These are phyloP conservation scores for Tachina lurida DNA, from an alignment of 2,888 invertebrate species.

Conservation along the genomic window DNA sequence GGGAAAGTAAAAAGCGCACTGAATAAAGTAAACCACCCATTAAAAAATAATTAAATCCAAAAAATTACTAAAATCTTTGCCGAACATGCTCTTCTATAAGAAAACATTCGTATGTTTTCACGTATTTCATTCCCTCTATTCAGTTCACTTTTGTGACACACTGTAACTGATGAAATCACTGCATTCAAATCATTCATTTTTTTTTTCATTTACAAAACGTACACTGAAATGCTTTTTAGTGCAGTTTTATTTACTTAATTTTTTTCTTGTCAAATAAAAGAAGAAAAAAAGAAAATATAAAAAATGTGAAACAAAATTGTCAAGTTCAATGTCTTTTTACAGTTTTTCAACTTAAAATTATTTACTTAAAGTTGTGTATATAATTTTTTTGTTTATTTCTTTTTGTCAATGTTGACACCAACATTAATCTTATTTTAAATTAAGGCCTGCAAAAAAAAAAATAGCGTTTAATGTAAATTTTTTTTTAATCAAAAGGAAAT, in stretches of 20 bases:
- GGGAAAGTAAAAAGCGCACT: too few relatives aligned
- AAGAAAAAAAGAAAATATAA: background rate
- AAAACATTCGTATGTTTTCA: too few relatives aligned
- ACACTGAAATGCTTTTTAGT: background rate
- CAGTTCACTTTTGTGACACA: background rate
- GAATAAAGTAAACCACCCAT: too few relatives aligned
- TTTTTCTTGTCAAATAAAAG: conserved; percentile 8
- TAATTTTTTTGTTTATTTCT: background rate
- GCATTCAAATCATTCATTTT: background rate
- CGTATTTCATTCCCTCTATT: background rate
- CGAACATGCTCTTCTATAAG: too few relatives aligned
- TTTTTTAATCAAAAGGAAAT: conserved; percentile 41
- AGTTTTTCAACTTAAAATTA: conserved; percentile 45
- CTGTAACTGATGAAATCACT: background rate
- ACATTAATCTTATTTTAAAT: conserved; percentile 59
- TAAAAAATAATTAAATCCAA: too few relatives aligned
- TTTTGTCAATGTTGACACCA: conserved; percentile 49
- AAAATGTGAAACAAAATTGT: conserved; percentile 34
- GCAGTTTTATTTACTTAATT: background rate
- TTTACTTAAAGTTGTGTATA: conserved; percentile 32
- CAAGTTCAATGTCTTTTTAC: conserved; percentile 68
- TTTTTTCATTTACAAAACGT: background rate
- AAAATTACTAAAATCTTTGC: too few relatives aligned
- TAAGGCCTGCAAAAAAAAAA: conserved; percentile 14
- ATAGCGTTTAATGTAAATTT: background rate